Percentiles rank a stretch among this genome's conserved stretches.
Evolutionary conservation across 2,113 vertebrate genomes (phyloP).

Genomic region (Anser brachyrhynchus): DNA sequence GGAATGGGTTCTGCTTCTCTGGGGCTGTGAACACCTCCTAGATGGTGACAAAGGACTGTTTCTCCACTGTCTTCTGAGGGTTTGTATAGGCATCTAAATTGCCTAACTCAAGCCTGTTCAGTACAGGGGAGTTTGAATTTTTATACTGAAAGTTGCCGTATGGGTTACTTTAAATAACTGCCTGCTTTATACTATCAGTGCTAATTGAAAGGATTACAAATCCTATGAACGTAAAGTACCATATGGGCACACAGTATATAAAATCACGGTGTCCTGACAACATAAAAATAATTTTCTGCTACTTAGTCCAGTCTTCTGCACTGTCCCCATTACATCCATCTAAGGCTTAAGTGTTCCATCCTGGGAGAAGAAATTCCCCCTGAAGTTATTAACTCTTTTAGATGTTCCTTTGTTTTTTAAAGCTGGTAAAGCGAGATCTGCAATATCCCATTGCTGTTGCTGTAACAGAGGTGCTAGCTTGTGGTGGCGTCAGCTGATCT

Average conservation of each 20-base stretch:
- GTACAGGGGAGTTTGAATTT: background rate
- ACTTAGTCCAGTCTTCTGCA: slow-evolving; percentile 21
- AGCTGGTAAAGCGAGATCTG: background rate
- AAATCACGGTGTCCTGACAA: slow-evolving; percentile 64
- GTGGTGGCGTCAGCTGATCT: background rate
- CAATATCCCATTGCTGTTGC: background rate
- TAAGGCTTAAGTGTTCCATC: background rate
- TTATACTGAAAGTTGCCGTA: background rate
- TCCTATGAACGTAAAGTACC: slow-evolving; percentile 30
- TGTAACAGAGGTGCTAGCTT: background rate
- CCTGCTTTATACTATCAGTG: slow-evolving; percentile 22
- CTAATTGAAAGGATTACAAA: slow-evolving; percentile 59
- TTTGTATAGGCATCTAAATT: background rate
- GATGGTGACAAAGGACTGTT: background rate
- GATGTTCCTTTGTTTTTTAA: too few relatives aligned
- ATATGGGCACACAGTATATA: slow-evolving; percentile 53
- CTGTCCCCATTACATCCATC: slow-evolving; percentile 26
- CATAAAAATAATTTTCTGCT: slow-evolving; percentile 51
- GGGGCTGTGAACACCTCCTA: background rate
- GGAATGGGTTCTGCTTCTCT: background rate
- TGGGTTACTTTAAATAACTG: slow-evolving; percentile 61
- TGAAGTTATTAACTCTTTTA: background rate
- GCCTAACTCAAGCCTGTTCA: background rate
- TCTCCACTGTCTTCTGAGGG: background rate
- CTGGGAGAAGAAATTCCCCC: background rate